Evolutionary conservation across 2,113 vertebrate species (phyloP), one percentile per base, ranked within the genome.

Genomic region (Tiliqua scincoides): DNA sequence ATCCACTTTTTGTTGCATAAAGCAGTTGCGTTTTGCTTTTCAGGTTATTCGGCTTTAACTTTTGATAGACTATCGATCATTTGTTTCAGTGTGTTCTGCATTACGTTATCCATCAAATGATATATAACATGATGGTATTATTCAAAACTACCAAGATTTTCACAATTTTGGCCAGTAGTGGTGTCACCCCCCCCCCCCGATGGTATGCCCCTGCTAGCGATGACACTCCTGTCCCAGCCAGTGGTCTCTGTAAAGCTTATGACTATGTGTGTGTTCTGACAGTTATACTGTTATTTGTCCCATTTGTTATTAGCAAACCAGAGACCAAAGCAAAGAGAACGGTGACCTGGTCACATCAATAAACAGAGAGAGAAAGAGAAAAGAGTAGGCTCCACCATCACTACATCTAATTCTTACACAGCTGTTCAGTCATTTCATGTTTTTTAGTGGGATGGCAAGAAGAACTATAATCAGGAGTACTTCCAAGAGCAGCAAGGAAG

Each of bases 401-500:
- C 21, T 9, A 43, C 9, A 43, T 21, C 6, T 1, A 0, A 1
- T 40, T 23, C 1, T 48, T 30, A 0, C 27, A 75, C 5, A 0
- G 40, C 15, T 3, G 52, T 82, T 70, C 52, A 84, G 68, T 79
- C 59, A 68, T 9, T 27, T 57, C 35, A 62, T n/a, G n/a, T 8
- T 70, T 52, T 0, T 48, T 20, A 79, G 61, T 63, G 18, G 17
- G 30, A 30, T 72, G 40, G 20, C 14, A 27, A 43, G 70, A 54
- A 10, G 1, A 83, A 80, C 18, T 59, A 32, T 32, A 78, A 57
- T 10, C 10, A 85, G 17, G n/a, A 82, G 63, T 68, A 43, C 35
- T 40, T 79, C 35, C 61, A 85, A 1, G 15, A 43, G 4, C 57
- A 25, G 82, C 93, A 87, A 84, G 57, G 76, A 70, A 67, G 32